Evolutionary conservation across 2,113 vertebrate species (phyloP).

Genomic region (Lonchura striata): DNA sequence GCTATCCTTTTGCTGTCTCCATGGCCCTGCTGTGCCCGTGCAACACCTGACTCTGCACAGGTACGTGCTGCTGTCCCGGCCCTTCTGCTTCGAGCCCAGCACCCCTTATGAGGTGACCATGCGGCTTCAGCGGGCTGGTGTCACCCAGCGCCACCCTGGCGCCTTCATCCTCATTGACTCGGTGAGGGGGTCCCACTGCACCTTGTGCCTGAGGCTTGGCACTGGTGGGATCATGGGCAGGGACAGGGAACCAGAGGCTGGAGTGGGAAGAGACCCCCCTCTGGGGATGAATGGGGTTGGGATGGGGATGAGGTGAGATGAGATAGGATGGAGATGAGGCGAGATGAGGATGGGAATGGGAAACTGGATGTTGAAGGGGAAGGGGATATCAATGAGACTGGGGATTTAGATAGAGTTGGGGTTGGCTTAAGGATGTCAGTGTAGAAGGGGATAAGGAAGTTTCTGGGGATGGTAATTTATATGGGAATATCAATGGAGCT

Average conservation of each 20-base stretch:
- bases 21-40: background rate
- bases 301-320: background rate
- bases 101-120: slow-evolving; percentile 78
- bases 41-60: background rate
- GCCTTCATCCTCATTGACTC: slow-evolving; percentile 86
- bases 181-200: slow-evolving; percentile 32
- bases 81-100: slow-evolving; percentile 87
- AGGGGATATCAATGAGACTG: background rate
- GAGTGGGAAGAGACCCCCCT: background rate
- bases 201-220: background rate
- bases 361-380: background rate
- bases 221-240: background rate
- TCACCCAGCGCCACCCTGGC: slow-evolving; percentile 69
- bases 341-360: background rate
- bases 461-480: background rate
- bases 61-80: slow-evolving; percentile 79
- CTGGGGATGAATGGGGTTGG: fast-evolving
- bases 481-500: background rate
- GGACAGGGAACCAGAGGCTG: fast-evolving
- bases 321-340: background rate
- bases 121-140: slow-evolving; percentile 78
- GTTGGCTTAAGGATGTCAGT: background rate
- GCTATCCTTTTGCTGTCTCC: background rate
- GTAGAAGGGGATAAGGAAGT: background rate
- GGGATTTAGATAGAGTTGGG: background rate